These are phyloP conservation scores for Gymnoscelis rufifasciata DNA, from an alignment of 2,888 invertebrate species.

Conservation along the genomic window DNA sequence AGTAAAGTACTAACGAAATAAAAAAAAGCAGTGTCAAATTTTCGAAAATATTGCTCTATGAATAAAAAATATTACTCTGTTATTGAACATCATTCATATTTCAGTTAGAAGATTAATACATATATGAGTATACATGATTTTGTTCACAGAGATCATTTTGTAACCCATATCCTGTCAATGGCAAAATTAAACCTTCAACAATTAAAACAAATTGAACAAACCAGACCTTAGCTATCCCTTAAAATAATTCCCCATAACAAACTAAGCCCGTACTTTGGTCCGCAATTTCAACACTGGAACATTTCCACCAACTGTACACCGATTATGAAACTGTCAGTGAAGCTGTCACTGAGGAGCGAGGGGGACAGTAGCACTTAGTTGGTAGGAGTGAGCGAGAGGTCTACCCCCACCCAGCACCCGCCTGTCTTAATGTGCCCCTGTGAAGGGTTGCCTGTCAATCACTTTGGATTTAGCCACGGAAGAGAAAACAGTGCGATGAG, in stretches of 20 bases:
- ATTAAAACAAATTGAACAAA: too few relatives aligned
- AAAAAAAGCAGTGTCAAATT: too few relatives aligned
- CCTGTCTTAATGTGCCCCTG: conserved; percentile 29
- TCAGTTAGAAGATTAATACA: too few relatives aligned
- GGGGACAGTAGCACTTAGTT: conserved; percentile 12
- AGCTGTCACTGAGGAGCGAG: conserved; percentile 32
- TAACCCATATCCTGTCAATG: too few relatives aligned
- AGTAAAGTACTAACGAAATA: too few relatives aligned
- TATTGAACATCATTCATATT: too few relatives aligned
- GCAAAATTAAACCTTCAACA: conserved; percentile 4
- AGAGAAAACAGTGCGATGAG: not conserved
- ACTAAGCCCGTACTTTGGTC: conserved; percentile 16
- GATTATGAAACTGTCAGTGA: conserved; percentile 29
- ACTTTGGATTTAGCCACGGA: conserved; percentile 17
- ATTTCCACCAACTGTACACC: conserved; percentile 21
- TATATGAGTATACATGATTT: too few relatives aligned
- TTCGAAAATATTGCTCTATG: too few relatives aligned
- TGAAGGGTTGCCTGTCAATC: conserved; percentile 26
- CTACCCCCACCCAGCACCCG: conserved; percentile 14
- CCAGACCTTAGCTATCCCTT: too few relatives aligned
- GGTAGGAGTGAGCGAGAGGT: conserved; percentile 22
- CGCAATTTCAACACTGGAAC: conserved; percentile 16
- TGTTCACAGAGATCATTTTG: too few relatives aligned
- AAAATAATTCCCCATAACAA: too few relatives aligned
- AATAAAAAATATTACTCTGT: too few relatives aligned